A percentile compares a stretch with the other conserved stretches of the same genome.
Evolutionary conservation across 2,888 invertebrate species (phyloP).

Genomic region (Leucophora obtusa): DNA sequence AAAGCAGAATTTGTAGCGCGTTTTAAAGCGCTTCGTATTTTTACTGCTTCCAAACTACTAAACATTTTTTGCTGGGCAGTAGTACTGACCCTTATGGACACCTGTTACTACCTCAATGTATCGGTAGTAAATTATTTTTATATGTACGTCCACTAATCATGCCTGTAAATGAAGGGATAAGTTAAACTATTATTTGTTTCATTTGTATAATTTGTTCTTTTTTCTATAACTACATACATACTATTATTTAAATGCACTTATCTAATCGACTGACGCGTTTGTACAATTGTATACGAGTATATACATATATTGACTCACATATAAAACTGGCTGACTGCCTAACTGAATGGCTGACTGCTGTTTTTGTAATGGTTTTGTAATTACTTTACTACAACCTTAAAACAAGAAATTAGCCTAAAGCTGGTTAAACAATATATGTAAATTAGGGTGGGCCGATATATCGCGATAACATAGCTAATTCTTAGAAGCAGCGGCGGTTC

Average conservation of each 20-base stretch:
- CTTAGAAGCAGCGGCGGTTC: too few species aligned
- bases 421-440: conserved; percentile 5
- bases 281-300: neutral
- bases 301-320: too few species aligned
- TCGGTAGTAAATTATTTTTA: too few species aligned
- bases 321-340: neutral
- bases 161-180: too few species aligned
- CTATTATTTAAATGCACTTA: neutral
- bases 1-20: too few species aligned
- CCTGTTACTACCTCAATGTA: too few species aligned
- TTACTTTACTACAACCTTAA: conserved; percentile 38
- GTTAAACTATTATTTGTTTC: neutral
- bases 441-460: neutral
- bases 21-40: too few species aligned
- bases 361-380: conserved; percentile 47
- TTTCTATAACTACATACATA: neutral
- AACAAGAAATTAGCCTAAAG: conserved; percentile 43
- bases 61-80: too few species aligned
- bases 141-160: too few species aligned
- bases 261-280: neutral
- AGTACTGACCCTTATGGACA: too few species aligned
- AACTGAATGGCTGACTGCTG: neutral
- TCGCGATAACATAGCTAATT: too few species aligned
- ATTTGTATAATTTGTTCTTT: neutral
- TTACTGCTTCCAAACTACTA: too few species aligned